Percentiles rank a stretch among this genome's conserved stretches.
These are phyloP conservation scores for Sesamia nonagrioides DNA, from an alignment of 1,140 invertebrate species.

Conservation along the genomic window DNA sequence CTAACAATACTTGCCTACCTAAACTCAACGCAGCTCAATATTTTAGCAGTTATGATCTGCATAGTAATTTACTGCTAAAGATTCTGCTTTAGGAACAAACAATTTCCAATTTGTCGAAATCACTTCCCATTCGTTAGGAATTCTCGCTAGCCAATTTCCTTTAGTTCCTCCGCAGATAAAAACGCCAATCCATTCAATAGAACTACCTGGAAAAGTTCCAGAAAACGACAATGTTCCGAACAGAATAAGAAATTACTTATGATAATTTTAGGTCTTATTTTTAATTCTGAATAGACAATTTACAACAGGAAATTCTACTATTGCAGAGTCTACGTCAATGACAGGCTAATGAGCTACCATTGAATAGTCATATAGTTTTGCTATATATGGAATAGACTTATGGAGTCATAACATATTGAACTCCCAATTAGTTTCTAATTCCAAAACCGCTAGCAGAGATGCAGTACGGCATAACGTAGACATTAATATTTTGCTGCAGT, in stretches of 20 bases:
- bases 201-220: slow-evolving; percentile 14
- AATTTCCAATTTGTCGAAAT: background rate
- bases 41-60: no score
- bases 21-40: no score
- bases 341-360: no score
- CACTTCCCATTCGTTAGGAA: background rate
- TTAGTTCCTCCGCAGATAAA: background rate
- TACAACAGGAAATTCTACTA: background rate
- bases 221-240: background rate
- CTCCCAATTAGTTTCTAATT: background rate
- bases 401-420: background rate
- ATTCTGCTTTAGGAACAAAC: no score
- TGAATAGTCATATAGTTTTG: no score
- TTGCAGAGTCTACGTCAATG: background rate
- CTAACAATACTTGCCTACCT: no score
- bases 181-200: background rate
- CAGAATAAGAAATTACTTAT: background rate
- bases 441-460: background rate
- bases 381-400: background rate
- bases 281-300: background rate
- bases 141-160: background rate
- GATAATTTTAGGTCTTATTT: background rate
- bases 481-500: slow-evolving; percentile 2
- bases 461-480: background rate
- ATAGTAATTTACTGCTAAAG: no score